phyloP scores from a whole-genome alignment of 2,113 vertebrate genomes.

The Tichodroma muraria region DNA sequence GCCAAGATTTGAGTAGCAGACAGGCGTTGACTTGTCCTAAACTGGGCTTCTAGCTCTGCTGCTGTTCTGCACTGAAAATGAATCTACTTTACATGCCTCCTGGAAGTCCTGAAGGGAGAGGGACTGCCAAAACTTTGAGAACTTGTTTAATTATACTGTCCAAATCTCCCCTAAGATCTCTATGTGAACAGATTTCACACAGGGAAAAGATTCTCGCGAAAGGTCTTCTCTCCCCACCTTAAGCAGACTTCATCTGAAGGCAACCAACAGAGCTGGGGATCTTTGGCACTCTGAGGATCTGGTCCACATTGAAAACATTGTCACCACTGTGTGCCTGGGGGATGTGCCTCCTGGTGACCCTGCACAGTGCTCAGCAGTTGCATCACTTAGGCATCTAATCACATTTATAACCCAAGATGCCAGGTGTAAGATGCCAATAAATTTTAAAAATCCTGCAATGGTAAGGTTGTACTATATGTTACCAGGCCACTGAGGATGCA shows the following conservation, averaged over 20 bases:
- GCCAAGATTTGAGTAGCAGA: background rate
- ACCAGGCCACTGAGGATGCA: background rate
- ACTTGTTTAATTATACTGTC: background rate
- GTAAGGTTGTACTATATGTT: background rate
- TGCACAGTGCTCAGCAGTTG: background rate
- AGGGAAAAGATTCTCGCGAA: background rate
- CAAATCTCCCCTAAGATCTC: background rate
- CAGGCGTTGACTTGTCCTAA: background rate
- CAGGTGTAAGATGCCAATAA: background rate
- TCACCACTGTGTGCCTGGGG: background rate
- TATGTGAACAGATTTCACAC: background rate
- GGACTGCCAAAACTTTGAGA: background rate
- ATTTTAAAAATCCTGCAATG: background rate
- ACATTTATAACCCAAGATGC: background rate
- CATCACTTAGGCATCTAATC: background rate
- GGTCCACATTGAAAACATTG: background rate
- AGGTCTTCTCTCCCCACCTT: background rate
- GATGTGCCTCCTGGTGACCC: background rate
- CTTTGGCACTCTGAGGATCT: background rate
- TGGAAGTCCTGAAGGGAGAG: background rate
- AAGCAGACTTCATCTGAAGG: background rate
- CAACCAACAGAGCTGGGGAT: background rate
- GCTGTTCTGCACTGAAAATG: background rate
- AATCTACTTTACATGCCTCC: background rate
- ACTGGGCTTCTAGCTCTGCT: background rate